Base-by-base conservation (phyloP, 2,888 invertebrate genomes). In the Philereme transversata region DNA sequence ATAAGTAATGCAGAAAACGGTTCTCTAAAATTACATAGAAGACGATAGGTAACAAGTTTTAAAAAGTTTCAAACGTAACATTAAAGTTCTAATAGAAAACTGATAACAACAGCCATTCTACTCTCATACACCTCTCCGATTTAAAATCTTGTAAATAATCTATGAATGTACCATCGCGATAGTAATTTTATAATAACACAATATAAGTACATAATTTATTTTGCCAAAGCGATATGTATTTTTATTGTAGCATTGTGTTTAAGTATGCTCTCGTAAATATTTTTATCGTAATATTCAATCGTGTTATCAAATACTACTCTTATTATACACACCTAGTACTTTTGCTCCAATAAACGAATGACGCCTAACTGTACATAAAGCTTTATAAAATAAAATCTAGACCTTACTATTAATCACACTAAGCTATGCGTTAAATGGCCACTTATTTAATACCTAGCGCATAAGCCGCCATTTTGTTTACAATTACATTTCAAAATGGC, bases 141-240 rank as follows among this genome's bases (percentile, higher is more conserved):
- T 71, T 69, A 72, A 64, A 71, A 61, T 72, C 71, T 79, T 81
- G 78, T 84, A 83, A 84, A 84, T 83, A 82, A 81, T 79, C 65
- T 77, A 47, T 78, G 78, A 56, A 79, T 77, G 78, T 76, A 78
- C 75, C 76, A 76, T 78, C 79, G 75, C 78, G 71, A 76, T 79
- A 73, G 78, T 78, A 73, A 77, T 70, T 78, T 78, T 74, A 77
- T 77, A 43, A 79, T 58, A 67, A 67, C 58, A 76, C 65, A 73
- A 68, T 66, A 65, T 70, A 70, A 43, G 22, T 22, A 22, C 3
- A 22, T 22, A 22, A 66, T 81, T 81, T 82, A 60, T 71, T 84
- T 86, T 86, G 86, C 84, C 83, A 86, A 90, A 91, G 91, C 91
- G 91, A 91, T 91, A 91, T 90, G 91, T 91, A 85, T 90, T 73